Evolutionary conservation across 2,888 invertebrate species (phyloP), one percentile per base, ranked within the genome.

Genomic region (Tholera decimalis): DNA sequence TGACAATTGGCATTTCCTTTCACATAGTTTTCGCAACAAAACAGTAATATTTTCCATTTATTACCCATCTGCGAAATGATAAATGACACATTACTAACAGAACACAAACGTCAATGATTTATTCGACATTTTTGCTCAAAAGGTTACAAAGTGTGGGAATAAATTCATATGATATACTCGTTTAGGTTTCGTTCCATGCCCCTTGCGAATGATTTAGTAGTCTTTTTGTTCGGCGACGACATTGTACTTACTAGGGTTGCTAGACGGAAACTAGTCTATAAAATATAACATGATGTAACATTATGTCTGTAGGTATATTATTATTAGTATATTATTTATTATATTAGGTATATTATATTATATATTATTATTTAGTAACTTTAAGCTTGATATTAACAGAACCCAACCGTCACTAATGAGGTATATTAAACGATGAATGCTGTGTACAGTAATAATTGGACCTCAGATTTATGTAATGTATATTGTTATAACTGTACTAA

Each of bases 131-230:
- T 63, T 64, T 63, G 49, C 46, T 24, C 24, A 24, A 62, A 64
- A 51, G 54, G 60, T 15, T 58, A 61, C 64, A 65, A 74, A 77
- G 46, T 58, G 60, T 7, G 6, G 55, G 28, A 43, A 77, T 77
- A 76, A 76, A 76, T 76, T 68, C 54, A 54, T 59, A 79, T 65
- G 56, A 66, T 51, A 50, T 66, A 66, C 67, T 56, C 37, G 60
- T 54, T 46, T 56, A 26, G 57, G 54, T 77, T 59, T 28, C 30
- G 51, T 35, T 37, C 28, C 35, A 22, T 54, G 30, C 39, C 30
- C 41, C 43, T 50, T n/a, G 43, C n/a, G 54, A 22, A 46, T 71
- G 80, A 77, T 77, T 71, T 77, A 77, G 22, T 30, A n/a, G 22
- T 62, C 24, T 79, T 75, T 66, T 37, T 66, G 66, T 80, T 71